These are phyloP conservation scores for Aricia artaxerxes DNA, from an alignment of 2,888 invertebrate genomes.

Conservation along the genomic window DNA sequence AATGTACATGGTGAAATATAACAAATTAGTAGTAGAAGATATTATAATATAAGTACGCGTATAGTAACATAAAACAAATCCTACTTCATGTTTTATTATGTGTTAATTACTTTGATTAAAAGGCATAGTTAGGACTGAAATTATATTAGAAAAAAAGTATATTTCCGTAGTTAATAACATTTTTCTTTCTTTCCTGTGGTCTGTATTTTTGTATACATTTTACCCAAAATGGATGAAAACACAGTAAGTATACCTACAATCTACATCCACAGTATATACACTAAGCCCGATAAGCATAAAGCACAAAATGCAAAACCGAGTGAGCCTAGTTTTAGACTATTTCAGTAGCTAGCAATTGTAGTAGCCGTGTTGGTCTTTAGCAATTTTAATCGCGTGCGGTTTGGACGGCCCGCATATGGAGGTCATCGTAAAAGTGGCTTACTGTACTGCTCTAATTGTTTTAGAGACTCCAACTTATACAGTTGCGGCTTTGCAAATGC, in stretches of 20 bases:
- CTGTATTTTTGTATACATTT: too few species aligned
- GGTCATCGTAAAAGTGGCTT: slow-evolving; percentile 64
- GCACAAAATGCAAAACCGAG: slow-evolving; percentile 7
- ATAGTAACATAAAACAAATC: too few species aligned
- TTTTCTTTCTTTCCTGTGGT: too few species aligned
- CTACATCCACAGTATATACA: neutral
- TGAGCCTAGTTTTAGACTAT: slow-evolving; percentile 50
- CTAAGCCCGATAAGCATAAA: neutral
- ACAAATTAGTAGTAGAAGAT: neutral
- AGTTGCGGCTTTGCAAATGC: slow-evolving; percentile 43
- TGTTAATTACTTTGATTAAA: too few species aligned
- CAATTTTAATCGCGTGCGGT: slow-evolving; percentile 68
- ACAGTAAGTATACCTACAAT: neutral
- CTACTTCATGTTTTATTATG: too few species aligned
- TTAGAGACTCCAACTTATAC: slow-evolving; percentile 61
- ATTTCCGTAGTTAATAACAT: too few species aligned
- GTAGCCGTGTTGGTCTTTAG: slow-evolving; percentile 61
- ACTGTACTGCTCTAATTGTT: slow-evolving; percentile 66
- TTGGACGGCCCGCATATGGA: slow-evolving; percentile 69
- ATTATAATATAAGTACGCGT: too few species aligned
- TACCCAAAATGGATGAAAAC: too few species aligned
- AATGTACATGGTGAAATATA: neutral
- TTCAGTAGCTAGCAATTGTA: slow-evolving; percentile 46
- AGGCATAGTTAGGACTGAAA: too few species aligned
- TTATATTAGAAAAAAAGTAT: too few species aligned